phyloP scores from a whole-genome alignment of 2,888 invertebrate species.

The Drosophila acutilabella region DNA sequence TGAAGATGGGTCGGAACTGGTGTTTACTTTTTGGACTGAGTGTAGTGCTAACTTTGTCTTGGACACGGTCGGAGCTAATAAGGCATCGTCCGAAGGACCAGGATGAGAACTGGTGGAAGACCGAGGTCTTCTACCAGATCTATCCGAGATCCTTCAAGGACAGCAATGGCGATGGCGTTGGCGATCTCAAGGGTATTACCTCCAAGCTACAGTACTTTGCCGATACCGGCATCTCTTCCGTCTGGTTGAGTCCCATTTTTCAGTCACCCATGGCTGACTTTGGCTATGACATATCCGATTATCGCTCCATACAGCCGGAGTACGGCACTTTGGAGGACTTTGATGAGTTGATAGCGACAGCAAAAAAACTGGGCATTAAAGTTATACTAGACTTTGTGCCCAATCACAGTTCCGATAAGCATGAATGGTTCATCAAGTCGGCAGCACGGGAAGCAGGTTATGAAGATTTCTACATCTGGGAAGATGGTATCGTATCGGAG shows the following conservation, averaged over 20 bases:
- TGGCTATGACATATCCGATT: constrained; percentile 92
- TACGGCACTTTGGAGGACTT: constrained; percentile 91
- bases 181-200: constrained; percentile 87
- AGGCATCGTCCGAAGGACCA: constrained; percentile 4
- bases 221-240: constrained; percentile 88
- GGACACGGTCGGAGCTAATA: not conserved
- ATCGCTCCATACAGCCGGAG: constrained; percentile 88
- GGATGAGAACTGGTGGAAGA: constrained; percentile 90
- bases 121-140: constrained; percentile 91
- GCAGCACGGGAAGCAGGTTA: constrained; percentile 87
- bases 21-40: constrained; percentile 21
- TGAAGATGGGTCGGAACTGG: constrained; percentile 43
- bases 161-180: constrained; percentile 90
- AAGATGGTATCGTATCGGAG: constrained; percentile 84
- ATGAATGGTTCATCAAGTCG: constrained; percentile 92
- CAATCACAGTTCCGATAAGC: constrained; percentile 90
- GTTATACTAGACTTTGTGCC: constrained; percentile 89
- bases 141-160: constrained; percentile 93
- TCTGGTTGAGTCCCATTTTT: constrained; percentile 90
- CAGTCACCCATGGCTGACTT: constrained; percentile 90
- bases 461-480: constrained; percentile 90
- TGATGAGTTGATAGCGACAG: constrained; percentile 87
- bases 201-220: constrained; percentile 88
- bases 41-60: constrained; percentile 11
- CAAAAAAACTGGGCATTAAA: constrained; percentile 86